Evolutionary conservation across 2,888 invertebrate species (phyloP).

Genomic region (Pterobdella sp.): DNA sequence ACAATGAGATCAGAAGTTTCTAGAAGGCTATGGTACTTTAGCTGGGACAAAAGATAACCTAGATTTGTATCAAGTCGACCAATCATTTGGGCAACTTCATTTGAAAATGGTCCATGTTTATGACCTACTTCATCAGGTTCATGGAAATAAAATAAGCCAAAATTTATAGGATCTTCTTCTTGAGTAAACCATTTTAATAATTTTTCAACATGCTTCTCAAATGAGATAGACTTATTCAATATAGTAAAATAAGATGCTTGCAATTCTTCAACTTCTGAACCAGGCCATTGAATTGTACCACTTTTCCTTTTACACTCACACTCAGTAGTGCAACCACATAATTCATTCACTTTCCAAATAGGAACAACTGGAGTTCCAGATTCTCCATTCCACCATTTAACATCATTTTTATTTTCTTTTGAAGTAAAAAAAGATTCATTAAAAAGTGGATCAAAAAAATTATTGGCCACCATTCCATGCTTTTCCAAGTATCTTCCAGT

Average conservation of each 20-base stretch:
- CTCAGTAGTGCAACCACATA: conserved; percentile 49
- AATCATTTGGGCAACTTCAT: conserved; percentile 53
- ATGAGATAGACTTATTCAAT: conserved; percentile 45
- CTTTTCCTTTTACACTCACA: conserved; percentile 54
- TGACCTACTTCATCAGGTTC: conserved; percentile 64
- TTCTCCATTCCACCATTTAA: conserved; percentile 51
- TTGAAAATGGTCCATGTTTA: conserved; percentile 53
- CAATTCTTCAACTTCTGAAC: conserved; percentile 54
- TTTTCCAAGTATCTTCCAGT: conserved; percentile 59
- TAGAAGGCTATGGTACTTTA: conserved; percentile 55
- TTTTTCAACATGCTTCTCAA: conserved; percentile 41
- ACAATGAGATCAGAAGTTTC: conserved; percentile 61
- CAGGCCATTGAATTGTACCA: conserved; percentile 68
- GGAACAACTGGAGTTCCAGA: conserved; percentile 42
- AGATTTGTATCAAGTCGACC: conserved; percentile 52
- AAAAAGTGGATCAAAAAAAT: conserved; percentile 56
- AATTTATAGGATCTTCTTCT: conserved; percentile 59
- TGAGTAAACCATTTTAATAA: conserved; percentile 45
- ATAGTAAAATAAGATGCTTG: conserved; percentile 36
- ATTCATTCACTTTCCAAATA: conserved; percentile 54
- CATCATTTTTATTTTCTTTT: conserved; percentile 44
- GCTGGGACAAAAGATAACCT: conserved; percentile 55
- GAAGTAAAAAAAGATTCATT: conserved; percentile 37
- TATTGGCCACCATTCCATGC: conserved; percentile 64
- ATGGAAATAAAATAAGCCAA: conserved; percentile 64